Conservation (phyloP, 2,888 invertebrate species). For the Pristionchus maxplancki region DNA sequence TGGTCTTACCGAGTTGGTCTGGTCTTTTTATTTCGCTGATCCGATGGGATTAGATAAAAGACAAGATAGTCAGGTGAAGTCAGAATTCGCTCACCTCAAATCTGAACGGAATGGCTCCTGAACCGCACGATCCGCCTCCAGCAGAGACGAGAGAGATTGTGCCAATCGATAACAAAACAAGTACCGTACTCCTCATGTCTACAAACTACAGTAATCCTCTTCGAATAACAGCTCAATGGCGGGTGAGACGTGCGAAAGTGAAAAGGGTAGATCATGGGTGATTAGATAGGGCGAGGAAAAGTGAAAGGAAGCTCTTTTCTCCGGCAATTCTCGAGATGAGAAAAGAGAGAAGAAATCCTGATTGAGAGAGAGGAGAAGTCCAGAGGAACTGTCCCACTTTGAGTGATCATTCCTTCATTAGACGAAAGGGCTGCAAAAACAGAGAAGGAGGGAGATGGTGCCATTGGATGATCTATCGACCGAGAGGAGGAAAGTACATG, state of each 20-base stretch:
- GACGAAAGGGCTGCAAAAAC: slow-evolving; percentile 22
- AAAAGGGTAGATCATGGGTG: slow-evolving; percentile 37
- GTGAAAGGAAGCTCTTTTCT: slow-evolving; percentile 47
- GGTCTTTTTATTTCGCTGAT: neutral
- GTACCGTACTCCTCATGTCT: slow-evolving; percentile 25
- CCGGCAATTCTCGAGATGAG: slow-evolving; percentile 55
- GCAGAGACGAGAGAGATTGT: neutral
- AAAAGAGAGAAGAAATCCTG: slow-evolving; percentile 56
- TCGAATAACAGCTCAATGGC: neutral
- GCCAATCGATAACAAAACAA: slow-evolving; percentile 7
- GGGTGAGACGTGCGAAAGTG: slow-evolving; percentile 1
- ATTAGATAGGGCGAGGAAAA: slow-evolving; percentile 29
- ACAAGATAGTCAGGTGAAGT: neutral
- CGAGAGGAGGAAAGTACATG: neutral
- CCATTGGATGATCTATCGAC: neutral
- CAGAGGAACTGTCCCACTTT: slow-evolving; percentile 56
- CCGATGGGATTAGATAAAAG: too few relatives aligned
- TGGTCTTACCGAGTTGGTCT: too few relatives aligned
- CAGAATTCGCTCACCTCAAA: slow-evolving; percentile 63
- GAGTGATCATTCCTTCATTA: neutral
- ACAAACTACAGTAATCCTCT: neutral
- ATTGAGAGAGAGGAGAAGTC: slow-evolving; percentile 52
- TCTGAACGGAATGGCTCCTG: slow-evolving; percentile 71
- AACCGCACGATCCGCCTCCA: slow-evolving; percentile 67
- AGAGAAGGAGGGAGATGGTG: neutral